Percentiles rank a stretch among this genome's conserved stretches.
These are phyloP conservation scores for Phengaris arion DNA, from an alignment of 2,888 invertebrate species.

Conservation along the genomic window DNA sequence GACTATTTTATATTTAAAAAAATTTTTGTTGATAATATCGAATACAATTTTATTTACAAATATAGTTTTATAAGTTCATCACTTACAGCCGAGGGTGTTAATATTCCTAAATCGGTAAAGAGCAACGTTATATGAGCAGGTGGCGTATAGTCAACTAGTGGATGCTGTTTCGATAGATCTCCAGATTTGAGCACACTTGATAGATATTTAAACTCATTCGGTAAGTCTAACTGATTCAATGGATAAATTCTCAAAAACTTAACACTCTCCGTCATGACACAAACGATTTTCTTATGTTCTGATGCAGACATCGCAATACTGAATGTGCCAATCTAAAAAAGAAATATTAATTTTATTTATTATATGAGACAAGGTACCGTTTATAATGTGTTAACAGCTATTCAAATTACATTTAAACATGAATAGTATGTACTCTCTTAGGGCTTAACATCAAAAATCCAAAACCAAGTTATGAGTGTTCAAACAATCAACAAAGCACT, in stretches of 20 bases:
- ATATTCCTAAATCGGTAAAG: conserved; percentile 96
- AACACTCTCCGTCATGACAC: conserved; percentile 97
- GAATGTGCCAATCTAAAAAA: conserved; percentile 88
- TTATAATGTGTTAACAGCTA: too few relatives aligned
- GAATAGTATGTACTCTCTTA: too few relatives aligned
- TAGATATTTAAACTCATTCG: conserved; percentile 88
- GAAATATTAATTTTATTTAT: background rate
- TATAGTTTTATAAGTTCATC: conserved; percentile 98
- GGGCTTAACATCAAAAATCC: too few relatives aligned
- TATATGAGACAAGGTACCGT: too few relatives aligned
- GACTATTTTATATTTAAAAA: background rate
- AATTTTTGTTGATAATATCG: background rate
- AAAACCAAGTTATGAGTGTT: too few relatives aligned
- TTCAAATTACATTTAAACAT: too few relatives aligned
- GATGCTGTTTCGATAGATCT: conserved; percentile 84
- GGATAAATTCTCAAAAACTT: conserved; percentile 97
- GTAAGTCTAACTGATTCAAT: conserved; percentile 93
- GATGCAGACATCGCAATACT: conserved; percentile 91
- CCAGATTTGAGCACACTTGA: conserved; percentile 72
- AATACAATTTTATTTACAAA: conserved; percentile 78
- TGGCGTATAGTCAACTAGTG: conserved; percentile 97
- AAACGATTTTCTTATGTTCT: conserved; percentile 96
- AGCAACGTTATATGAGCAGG: conserved; percentile 94
- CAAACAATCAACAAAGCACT: too few relatives aligned
- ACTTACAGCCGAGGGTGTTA: conserved; percentile 98